Percentiles rank a stretch among this genome's conserved stretches.
phyloP scores from a whole-genome alignment of 2,888 invertebrate species.

The Sycophila texana region DNA sequence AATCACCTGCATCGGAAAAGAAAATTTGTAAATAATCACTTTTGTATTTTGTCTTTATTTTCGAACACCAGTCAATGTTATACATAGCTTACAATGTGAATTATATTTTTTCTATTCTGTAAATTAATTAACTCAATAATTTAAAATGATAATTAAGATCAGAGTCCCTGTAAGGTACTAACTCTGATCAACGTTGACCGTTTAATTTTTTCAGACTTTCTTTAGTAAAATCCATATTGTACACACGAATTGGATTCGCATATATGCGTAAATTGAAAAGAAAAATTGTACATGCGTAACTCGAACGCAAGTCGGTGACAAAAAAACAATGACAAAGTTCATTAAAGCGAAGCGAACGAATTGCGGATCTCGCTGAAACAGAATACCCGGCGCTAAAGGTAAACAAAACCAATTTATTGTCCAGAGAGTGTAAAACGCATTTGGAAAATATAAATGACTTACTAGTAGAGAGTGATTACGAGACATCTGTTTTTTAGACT shows the following conservation, averaged over 20 bases:
- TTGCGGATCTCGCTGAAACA: constrained; percentile 39
- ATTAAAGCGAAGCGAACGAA: constrained; percentile 36
- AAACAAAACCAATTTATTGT: constrained; percentile 41
- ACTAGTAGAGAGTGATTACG: too few species aligned
- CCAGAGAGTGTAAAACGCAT: constrained; percentile 33
- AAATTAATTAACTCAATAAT: constrained; percentile 7
- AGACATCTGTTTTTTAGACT: constrained; percentile 19
- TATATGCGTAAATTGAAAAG: constrained; percentile 38
- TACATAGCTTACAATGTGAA: constrained; percentile 42
- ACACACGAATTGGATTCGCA: constrained; percentile 41
- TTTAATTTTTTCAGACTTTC: constrained; percentile 52
- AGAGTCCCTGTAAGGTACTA: constrained; percentile 3
- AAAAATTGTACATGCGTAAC: constrained; percentile 8
- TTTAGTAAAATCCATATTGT: constrained; percentile 40
- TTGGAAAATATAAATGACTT: constrained; percentile 4
- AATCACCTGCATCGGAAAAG: constrained; percentile 21
- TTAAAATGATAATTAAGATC: constrained; percentile 11
- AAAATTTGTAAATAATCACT: constrained; percentile 16
- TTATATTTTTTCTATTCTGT: constrained; percentile 1
- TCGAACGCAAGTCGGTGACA: constrained; percentile 32
- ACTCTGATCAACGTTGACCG: constrained; percentile 34
- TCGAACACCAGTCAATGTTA: constrained; percentile 29
- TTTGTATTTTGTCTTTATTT: neutral
- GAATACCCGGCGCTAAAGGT: constrained; percentile 31
- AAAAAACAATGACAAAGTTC: constrained; percentile 29